Percentiles rank a stretch among this genome's conserved stretches.
Conservation (phyloP, 2,113 vertebrate species). For the Apodemus speciosus region DNA sequence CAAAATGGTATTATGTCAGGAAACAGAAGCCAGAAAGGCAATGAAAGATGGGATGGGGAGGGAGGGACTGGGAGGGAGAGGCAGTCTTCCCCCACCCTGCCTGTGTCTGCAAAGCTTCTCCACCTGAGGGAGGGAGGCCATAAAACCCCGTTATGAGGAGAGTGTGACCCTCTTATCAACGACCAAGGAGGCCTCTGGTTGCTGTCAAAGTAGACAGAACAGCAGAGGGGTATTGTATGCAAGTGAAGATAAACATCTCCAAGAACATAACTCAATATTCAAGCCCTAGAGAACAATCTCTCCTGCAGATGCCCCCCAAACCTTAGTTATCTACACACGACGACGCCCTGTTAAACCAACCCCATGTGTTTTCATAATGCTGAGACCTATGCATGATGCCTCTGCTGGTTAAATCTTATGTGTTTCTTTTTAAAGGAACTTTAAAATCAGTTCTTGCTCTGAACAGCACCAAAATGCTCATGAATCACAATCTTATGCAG, state of each 20-base stretch:
- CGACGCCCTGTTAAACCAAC: background rate
- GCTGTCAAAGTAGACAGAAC: background rate
- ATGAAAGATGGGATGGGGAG: background rate
- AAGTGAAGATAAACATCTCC: conserved; percentile 3
- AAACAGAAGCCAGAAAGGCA: conserved; percentile 23
- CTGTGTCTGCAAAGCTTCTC: conserved; percentile 40
- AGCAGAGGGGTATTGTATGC: background rate
- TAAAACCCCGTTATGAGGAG: background rate
- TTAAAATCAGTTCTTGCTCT: conserved; percentile 60
- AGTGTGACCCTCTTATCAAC: background rate
- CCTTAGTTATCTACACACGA: background rate
- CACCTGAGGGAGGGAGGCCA: conserved; percentile 4
- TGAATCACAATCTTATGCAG: background rate
- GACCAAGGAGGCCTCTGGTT: background rate
- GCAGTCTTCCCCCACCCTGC: conserved; percentile 40
- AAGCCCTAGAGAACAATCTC: background rate
- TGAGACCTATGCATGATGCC: background rate
- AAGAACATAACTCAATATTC: background rate
- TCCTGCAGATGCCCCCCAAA: background rate
- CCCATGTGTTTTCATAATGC: background rate
- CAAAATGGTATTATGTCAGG: background rate
- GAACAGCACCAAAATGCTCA: conserved; percentile 70
- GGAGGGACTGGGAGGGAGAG: background rate
- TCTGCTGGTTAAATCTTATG: background rate
- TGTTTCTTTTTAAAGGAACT: conserved; percentile 52